A percentile compares a stretch with the other conserved stretches of the same genome.
Evolutionary conservation across 2,888 invertebrate species (phyloP).

Genomic region (Alviniconcha strummeri): DNA sequence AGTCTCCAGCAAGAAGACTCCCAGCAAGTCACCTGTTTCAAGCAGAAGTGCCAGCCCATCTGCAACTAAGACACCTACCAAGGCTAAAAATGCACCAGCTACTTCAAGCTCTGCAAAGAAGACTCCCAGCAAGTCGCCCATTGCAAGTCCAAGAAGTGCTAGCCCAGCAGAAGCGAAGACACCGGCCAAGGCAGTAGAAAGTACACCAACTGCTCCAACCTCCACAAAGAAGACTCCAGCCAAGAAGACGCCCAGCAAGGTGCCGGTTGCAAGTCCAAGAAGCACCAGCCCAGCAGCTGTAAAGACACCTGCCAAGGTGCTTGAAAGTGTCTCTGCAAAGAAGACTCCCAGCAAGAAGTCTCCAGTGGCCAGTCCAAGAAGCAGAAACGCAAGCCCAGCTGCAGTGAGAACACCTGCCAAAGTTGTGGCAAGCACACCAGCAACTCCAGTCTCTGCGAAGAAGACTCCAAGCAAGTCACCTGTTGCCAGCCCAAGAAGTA

Average conservation of each 20-base stretch:
- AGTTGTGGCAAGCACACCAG: neutral
- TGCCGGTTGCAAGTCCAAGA: constrained; percentile 4
- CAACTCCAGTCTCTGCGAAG: constrained; percentile 18
- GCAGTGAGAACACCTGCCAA: neutral
- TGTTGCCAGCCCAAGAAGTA: constrained; percentile 10
- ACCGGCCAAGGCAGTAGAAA: neutral
- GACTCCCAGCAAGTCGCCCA: neutral
- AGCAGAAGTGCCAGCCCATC: constrained; percentile 6
- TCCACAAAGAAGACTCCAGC: constrained; percentile 20
- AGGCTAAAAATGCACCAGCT: neutral
- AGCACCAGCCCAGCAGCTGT: constrained; percentile 6
- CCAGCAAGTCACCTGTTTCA: neutral
- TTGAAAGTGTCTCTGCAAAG: constrained; percentile 2
- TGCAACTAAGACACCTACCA: neutral
- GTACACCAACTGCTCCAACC: neutral
- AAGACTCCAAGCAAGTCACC: constrained; percentile 34
- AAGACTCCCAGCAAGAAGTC: neutral
- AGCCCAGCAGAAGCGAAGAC: neutral
- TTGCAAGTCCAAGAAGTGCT: neutral
- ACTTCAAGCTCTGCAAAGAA: neutral
- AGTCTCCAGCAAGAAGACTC: neutral
- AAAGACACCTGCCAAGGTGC: neutral
- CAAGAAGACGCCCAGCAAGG: neutral
- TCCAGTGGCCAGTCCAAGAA: neutral
- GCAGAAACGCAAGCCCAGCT: neutral